Base-by-base conservation (phyloP, 2,888 invertebrate species). In the Cyclophora albipunctata region DNA sequence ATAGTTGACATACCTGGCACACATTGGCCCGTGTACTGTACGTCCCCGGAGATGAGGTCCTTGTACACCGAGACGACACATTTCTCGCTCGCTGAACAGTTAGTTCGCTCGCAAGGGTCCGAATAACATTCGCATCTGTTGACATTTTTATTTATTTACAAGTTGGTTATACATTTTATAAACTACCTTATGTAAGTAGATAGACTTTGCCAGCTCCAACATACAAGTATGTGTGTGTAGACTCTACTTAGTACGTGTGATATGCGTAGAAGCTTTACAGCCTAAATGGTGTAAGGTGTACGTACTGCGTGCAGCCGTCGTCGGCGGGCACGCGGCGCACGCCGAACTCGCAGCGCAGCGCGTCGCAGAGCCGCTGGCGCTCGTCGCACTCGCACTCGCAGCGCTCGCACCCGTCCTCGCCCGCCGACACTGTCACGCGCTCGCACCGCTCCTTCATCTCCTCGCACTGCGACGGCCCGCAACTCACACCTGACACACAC, bases 261-360 rank as follows among this genome's bases (percentile, higher is more conserved):
- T 20, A 20, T 20, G 20, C 20, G 20, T 20, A 20, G 20, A 20
- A 20, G 20, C 20, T 20, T 20, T 20, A 20, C 20, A 20, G 20
- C 2, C 2, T 20, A 20, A 20, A 20, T 20, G 20, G 20, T 20
- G 20, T 20, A 20, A 20, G 1, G 20, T 1, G 20, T 34, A 55
- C 59, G 40, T 50, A 83, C 84, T 74, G 76, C 42, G 73, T 71
- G 52, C 86, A 86, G 37, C 78, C 78, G 5, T 80, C 73, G 2
- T 58, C 50, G 2, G 66, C 76, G 2, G 47, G 52, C 5, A 45
- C 49, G 48, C 59, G 90, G 51, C 92, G 91, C 2, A 93, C 79
- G 4, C 95, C 96, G 67, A 93, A 95, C 0, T 92, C 90, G 74
- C 96, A 96, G 43, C 89, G 89, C n/a, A 94, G 74, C 0, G 78